Base-by-base conservation (phyloP, 2,113 vertebrate species). In the Sturnira hondurensis region DNA sequence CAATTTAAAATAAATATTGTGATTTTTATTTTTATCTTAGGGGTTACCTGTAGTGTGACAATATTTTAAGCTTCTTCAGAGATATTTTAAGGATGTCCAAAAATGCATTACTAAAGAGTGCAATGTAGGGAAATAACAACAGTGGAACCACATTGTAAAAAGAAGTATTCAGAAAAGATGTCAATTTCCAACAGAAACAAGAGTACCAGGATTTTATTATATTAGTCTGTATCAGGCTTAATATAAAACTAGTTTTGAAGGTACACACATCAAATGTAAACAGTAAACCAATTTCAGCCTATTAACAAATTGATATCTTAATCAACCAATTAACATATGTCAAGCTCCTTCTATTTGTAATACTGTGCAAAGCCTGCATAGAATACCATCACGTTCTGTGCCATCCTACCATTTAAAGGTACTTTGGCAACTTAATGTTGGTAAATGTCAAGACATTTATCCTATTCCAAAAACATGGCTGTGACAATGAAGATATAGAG, bases 381-480 rank as follows among this genome's bases (percentile, higher is more conserved):
- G 10, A 36, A 70, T 56, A 61, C 1, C 28, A 73, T 73, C 31
- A 38, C 36, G 95, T 95, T 93, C 52, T 94, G 61, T 41, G 41
- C 12, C 73, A 52, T 45, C 31, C 61, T 11, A 16, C 82, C 56
- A 96, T 95, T 95, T 83, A 43, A 93, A 97, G 91, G 24, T 43
- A 94, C 26, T 50, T 33, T 65, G 61, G 26, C 14, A 97, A 96
- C 12, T 31, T 82, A 86, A 89, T 88, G 13, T 73, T 86, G 45
- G 71, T 82, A 97, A 96, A 97, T 94, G 94, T 95, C 93, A 95
- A 91, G 41, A 19, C 63, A 95, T 86, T 74, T 73, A 74, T 89
- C 45, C 11, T 93, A 70, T 71, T 97, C 81, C 80, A 90, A 93
- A 84, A 81, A 36, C 9, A 22, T 70, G 85, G 41, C 50, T 83